These are phyloP conservation scores for Camarhynchus parvulus DNA, from an alignment of 2,113 vertebrate species.

Conservation along the genomic window DNA sequence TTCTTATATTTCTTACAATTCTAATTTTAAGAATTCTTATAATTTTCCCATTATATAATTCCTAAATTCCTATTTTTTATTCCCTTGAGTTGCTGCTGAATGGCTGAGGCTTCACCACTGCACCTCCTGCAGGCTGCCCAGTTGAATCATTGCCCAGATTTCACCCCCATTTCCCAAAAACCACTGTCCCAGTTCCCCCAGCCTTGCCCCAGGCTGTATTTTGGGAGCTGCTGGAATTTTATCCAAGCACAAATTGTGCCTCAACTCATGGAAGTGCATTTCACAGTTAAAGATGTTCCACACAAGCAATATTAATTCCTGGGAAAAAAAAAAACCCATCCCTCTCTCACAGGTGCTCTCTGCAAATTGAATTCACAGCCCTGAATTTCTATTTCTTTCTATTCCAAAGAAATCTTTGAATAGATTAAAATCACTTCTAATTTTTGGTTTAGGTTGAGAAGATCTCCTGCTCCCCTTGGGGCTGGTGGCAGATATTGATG, in stretches of 20 bases:
- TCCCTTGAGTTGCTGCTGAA: not conserved
- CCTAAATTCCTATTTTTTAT: not conserved
- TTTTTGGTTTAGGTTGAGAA: not conserved
- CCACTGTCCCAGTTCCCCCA: not conserved
- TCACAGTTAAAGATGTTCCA: not conserved
- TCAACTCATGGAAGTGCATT: not conserved
- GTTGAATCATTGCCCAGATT: not conserved
- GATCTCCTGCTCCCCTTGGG: not conserved
- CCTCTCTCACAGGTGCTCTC: not conserved
- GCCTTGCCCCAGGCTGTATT: not conserved
- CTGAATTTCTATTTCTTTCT: not conserved
- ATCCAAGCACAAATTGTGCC: rapidly evolving
- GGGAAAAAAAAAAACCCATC: not conserved
- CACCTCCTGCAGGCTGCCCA: not conserved
- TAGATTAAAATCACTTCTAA: not conserved
- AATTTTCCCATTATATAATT: too few species aligned
- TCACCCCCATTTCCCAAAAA: not conserved
- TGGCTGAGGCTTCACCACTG: rapidly evolving
- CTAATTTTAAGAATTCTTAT: too few species aligned
- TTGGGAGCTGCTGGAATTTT: not conserved
- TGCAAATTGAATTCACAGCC: not conserved
- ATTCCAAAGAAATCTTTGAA: not conserved
- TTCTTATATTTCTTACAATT: too few species aligned
- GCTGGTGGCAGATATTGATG: not conserved
- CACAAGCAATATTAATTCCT: not conserved